Evolutionary conservation across 2,888 invertebrate genomes (phyloP), one percentile per base, ranked within the genome.

Genomic region (Timandra comae): DNA sequence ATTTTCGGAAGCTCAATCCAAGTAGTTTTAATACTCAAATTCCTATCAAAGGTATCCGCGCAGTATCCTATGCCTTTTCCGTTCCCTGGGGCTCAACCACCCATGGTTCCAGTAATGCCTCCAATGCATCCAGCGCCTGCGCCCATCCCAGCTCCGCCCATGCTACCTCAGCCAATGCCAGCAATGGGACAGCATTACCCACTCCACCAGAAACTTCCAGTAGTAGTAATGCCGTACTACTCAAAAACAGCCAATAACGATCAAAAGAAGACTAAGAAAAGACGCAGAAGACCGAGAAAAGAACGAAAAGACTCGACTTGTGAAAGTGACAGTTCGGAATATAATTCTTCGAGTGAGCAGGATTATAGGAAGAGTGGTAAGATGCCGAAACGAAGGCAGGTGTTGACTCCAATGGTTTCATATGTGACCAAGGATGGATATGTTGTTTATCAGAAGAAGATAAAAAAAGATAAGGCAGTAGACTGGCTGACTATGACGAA

Each of bases 361-460:
- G 6, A 16, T 16, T 29, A 48, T 7, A 33, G 29, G 7, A 30
- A 46, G 27, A 42, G 23, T 6, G 56, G 47, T 33, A 36, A 21
- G 7, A 37, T 34, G 3, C 45, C 46, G 9, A 43, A 41, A 29
- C 45, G 47, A 35, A 46, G 51, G 13, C 63, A 78, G 35, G 70
- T 79, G 0, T 41, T 84, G 2, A 81, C 78, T 3, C 82, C 82
- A 1, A 76, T 84, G 0, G 70, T 82, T 0, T 82, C 82, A 0
- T 82, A 82, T 27, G 65, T 84, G 0, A 81, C 80, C 1, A 73
- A 73, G 27, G 73, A 76, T 33, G 82, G 82, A 0, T 71, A 70
- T 23, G 77, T 81, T 2, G 64, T 81, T 1, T 84, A 76, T 35
- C 76, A 80, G 50, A 82, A 80, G 45, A 81, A 73, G 39, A 72